Evolutionary conservation across 2,888 invertebrate genomes (phyloP), one percentile per base, ranked within the genome.

Genomic region (Microctonus brassicae): DNA sequence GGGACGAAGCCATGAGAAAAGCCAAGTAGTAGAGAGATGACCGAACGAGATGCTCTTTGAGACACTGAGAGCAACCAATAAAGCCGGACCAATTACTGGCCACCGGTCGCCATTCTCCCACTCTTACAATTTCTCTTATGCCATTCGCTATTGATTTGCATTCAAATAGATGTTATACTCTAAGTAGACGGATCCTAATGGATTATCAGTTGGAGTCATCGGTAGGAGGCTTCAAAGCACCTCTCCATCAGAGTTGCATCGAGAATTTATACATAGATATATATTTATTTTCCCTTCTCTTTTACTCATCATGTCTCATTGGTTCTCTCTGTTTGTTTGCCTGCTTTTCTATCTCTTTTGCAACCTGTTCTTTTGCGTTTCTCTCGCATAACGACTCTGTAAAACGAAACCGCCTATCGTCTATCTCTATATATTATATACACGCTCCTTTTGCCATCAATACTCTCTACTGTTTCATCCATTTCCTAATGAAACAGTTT

Each of bases 181-280:
- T 87, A 87, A 87, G 87, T 87, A 87, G 86, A 86, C 86, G 85
- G 85, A 87, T 87, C 86, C 87, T 87, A 87, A 87, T 87, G 87
- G 87, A 87, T 87, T 87, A 87, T 87, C 87, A 87, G 87, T 84
- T 80, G 82, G 85, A 86, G 86, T 87, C 85, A 87, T 87, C 86
- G 84, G 80, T 72, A 73, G 70, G 73, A 70, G 64, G 69, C 67
- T 64, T 70, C 71, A 73, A 68, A 72, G 72, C 64, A 70, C 34
- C 55, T 57, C 24, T 24, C 55, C 53, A 26, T 17, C 13, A 53
- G 47, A 39, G 24, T 36, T 42, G 26, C 63, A 42, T 47, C 47
- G 47, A 47, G 47, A 17, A 47, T 47, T n/a, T n/a, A n/a, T n/a
- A n/a, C n/a, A n/a, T n/a, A n/a, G n/a, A n/a, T n/a, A n/a, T n/a